Conservation (phyloP, 2,797 vertebrate genomes). For the Smutsia gigantea region DNA sequence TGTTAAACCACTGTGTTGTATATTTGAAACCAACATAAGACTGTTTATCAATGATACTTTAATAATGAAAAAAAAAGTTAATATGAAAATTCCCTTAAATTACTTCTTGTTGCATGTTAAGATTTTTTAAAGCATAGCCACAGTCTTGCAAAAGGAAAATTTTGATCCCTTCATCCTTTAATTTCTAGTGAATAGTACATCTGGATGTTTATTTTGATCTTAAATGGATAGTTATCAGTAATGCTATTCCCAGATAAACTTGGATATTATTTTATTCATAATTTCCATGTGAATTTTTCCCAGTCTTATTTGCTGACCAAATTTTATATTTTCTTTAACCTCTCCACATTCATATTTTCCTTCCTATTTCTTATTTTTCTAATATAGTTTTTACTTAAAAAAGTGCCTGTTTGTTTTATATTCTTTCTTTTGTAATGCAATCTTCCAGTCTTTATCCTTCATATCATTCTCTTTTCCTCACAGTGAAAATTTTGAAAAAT, state of each 20-base stretch:
- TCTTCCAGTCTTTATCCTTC: not conserved
- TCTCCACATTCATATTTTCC: not conserved
- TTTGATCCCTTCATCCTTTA: slow-evolving; percentile 10
- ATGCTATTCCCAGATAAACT: not conserved
- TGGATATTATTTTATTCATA: slow-evolving; percentile 17
- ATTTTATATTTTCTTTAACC: slow-evolving; percentile 10
- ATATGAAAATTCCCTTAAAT: not conserved
- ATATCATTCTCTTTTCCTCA: not conserved
- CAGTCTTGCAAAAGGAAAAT: slow-evolving; percentile 16
- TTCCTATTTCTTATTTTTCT: slow-evolving; percentile 19
- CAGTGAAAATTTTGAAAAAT: slow-evolving; percentile 31
- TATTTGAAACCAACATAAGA: too few species aligned
- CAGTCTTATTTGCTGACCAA: not conserved
- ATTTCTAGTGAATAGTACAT: not conserved
- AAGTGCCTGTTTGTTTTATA: not conserved
- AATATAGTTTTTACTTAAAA: not conserved
- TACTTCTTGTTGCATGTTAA: not conserved
- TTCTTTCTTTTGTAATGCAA: slow-evolving; percentile 14
- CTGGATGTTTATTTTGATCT: slow-evolving; percentile 15
- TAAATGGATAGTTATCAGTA: not conserved
- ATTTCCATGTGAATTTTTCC: slow-evolving; percentile 30
- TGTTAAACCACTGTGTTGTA: too few species aligned
- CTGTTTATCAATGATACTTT: too few species aligned
- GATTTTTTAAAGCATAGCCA: slow-evolving; percentile 3
- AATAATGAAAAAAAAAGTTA: too few species aligned